Evolutionary conservation across 2,797 vertebrate genomes (phyloP).

Genomic region (Phataginus tricuspis): DNA sequence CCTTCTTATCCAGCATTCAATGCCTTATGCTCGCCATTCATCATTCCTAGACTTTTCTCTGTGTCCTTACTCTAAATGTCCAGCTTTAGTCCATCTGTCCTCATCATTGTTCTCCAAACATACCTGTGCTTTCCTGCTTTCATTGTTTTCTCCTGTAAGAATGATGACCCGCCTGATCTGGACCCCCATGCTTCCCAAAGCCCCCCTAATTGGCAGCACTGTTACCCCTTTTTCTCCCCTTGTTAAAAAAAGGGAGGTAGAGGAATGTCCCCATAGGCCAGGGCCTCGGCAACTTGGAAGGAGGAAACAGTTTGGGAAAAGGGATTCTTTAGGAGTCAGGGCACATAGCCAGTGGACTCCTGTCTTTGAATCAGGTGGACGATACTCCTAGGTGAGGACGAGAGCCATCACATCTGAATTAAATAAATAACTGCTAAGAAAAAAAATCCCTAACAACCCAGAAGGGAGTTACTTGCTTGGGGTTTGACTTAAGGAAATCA

Average conservation of each 20-base stretch:
- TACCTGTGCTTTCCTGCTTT: not conserved
- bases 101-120: not conserved
- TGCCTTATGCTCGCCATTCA: no score
- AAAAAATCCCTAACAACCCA: not conserved
- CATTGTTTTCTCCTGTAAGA: not conserved
- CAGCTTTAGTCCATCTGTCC: not conserved
- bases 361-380: not conserved
- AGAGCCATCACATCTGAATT: not conserved
- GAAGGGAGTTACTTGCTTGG: not conserved
- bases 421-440: not conserved
- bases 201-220: not conserved
- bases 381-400: not conserved
- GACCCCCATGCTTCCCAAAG: fast-evolving
- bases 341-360: not conserved
- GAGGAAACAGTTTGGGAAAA: not conserved
- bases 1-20: not conserved
- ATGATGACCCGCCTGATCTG: fast-evolving
- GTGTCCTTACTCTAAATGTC: not conserved
- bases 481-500: not conserved
- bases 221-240: not conserved
- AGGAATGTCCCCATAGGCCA: not conserved
- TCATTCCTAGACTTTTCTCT: not conserved
- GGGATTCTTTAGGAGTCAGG: not conserved
- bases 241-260: no score
- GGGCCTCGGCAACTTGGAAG: not conserved